A percentile compares a stretch with the other conserved stretches of the same genome.
phyloP scores from a whole-genome alignment of 2,888 invertebrate genomes.

The Teinopalpus imperialis region DNA sequence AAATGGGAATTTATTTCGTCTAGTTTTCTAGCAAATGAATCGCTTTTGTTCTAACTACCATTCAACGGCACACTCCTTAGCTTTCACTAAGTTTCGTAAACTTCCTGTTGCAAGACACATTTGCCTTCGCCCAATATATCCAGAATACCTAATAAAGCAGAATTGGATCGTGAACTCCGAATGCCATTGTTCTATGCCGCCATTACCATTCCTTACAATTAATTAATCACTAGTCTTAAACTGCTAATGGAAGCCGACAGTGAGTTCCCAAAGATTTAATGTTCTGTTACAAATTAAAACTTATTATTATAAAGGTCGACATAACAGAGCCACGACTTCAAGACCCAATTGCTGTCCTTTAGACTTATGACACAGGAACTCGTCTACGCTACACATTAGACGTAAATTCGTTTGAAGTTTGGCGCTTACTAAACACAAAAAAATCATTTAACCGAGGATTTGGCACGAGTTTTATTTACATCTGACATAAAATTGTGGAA shows the following conservation, averaged over 20 bases:
- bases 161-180: slow-evolving; percentile 54
- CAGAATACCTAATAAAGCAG: slow-evolving; percentile 54
- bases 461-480: too few relatives aligned
- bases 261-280: too few relatives aligned
- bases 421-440: too few relatives aligned
- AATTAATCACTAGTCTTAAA: slow-evolving; percentile 38
- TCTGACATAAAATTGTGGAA: too few relatives aligned
- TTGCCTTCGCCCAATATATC: slow-evolving; percentile 65
- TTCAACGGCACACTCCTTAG: slow-evolving; percentile 57
- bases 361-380: too few relatives aligned
- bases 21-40: slow-evolving; percentile 68
- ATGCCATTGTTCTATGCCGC: slow-evolving; percentile 52
- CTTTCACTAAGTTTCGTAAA: slow-evolving; percentile 69
- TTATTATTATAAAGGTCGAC: too few relatives aligned
- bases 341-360: too few relatives aligned
- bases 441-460: too few relatives aligned
- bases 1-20: slow-evolving; percentile 68
- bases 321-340: too few relatives aligned
- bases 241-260: slow-evolving; percentile 13
- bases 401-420: too few relatives aligned
- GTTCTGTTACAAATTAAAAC: too few relatives aligned
- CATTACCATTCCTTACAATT: slow-evolving; percentile 45
- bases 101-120: slow-evolving; percentile 63
- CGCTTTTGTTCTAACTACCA: slow-evolving; percentile 66
- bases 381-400: too few relatives aligned